Conservation (phyloP, 2,797 vertebrate species). For the Jordanella pulchra region DNA sequence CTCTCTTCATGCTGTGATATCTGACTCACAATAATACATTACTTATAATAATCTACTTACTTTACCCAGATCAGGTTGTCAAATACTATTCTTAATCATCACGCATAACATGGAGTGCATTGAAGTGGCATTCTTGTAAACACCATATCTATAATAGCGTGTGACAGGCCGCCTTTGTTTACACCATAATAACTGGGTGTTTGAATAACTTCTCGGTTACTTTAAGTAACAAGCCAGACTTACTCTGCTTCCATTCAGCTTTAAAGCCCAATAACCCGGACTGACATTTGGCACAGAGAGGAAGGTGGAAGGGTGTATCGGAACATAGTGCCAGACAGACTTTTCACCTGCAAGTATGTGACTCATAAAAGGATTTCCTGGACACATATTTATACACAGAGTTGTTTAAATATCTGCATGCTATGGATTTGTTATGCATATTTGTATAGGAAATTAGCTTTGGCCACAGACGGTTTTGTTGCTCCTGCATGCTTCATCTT, state of each 20-base stretch:
- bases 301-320: constrained; percentile 49
- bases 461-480: constrained; percentile 11
- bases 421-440: constrained; percentile 72
- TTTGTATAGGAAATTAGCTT: constrained; percentile 17
- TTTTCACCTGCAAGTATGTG: constrained; percentile 51
- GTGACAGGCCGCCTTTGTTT: constrained; percentile 80
- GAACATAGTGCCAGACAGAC: constrained; percentile 51
- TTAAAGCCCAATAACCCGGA: constrained; percentile 67
- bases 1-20: constrained; percentile 33
- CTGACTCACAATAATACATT: constrained; percentile 51
- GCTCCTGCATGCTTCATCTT: constrained; percentile 27
- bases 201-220: constrained; percentile 80
- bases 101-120: constrained; percentile 64
- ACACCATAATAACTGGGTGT: constrained; percentile 79
- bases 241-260: constrained; percentile 79
- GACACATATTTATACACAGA: constrained; percentile 65
- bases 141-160: constrained; percentile 72
- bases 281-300: constrained; percentile 71
- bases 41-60: constrained; percentile 58
- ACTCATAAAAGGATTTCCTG: constrained; percentile 79
- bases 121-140: constrained; percentile 78
- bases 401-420: constrained; percentile 66
- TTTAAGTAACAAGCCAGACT: constrained; percentile 75
- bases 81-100: constrained; percentile 71
- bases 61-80: constrained; percentile 68